These are phyloP conservation scores for Tenthredo distinguenda DNA, from an alignment of 2,888 invertebrate genomes.

Conservation along the genomic window DNA sequence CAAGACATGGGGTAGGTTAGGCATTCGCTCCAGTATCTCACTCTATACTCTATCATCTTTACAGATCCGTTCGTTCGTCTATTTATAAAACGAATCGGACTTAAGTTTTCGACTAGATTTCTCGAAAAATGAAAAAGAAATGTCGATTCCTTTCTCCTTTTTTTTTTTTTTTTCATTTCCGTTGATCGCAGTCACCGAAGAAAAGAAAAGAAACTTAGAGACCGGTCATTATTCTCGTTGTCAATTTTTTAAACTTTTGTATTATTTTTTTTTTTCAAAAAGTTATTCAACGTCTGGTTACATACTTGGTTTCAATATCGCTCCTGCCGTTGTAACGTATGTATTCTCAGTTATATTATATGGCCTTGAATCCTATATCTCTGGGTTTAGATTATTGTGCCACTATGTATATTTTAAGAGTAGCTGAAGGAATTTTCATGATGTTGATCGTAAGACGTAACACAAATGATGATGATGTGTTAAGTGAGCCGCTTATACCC, in stretches of 20 bases:
- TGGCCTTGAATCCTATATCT: slow-evolving; percentile 23
- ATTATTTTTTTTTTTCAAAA: background rate
- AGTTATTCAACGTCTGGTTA: too few species aligned
- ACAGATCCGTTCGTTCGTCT: background rate
- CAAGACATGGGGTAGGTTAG: slow-evolving; percentile 76
- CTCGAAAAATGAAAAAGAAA: background rate
- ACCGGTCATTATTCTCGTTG: too few species aligned
- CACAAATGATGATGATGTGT: slow-evolving; percentile 44
- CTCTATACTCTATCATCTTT: slow-evolving; percentile 21
- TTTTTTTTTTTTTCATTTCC: background rate
- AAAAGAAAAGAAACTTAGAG: background rate
- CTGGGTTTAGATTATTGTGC: slow-evolving; percentile 68
- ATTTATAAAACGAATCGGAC: background rate
- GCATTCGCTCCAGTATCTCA: slow-evolving; percentile 58
- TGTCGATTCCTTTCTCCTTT: background rate
- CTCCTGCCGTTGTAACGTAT: too few species aligned
- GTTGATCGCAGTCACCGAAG: background rate
- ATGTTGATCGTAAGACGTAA: slow-evolving; percentile 65
- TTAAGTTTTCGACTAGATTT: background rate
- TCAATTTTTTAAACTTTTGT: background rate
- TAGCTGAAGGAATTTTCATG: slow-evolving; percentile 71
- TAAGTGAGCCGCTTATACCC: background rate
- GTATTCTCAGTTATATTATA: background rate
- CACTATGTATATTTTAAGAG: slow-evolving; percentile 72
- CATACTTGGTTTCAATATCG: too few species aligned